phyloP scores from a whole-genome alignment of 2,888 invertebrate species.

The Synanthedon vespiformis region DNA sequence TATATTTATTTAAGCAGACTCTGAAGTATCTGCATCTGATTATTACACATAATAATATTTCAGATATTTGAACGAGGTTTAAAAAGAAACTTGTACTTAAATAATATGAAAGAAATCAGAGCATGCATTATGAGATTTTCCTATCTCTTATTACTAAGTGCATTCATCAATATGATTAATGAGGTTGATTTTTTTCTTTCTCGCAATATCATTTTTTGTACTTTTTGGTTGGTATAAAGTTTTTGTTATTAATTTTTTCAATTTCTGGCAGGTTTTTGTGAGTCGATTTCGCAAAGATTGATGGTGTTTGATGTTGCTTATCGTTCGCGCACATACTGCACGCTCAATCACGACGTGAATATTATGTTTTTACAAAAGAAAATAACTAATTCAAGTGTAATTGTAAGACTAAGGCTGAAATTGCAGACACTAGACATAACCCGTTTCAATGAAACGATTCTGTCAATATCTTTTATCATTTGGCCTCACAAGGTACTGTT shows the following conservation, averaged over 20 bases:
- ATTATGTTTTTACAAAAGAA: too few species aligned
- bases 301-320: constrained; percentile 15
- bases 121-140: constrained; percentile 17
- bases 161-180: constrained; percentile 62
- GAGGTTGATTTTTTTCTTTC: constrained; percentile 26
- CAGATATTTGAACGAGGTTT: constrained; percentile 27
- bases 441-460: constrained; percentile 10
- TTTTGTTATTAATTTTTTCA: constrained; percentile 25
- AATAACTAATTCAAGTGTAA: too few species aligned
- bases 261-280: constrained; percentile 27
- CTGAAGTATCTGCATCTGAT: background rate
- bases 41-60: constrained; percentile 24
- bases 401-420: too few species aligned
- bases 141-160: constrained; percentile 35
- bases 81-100: constrained; percentile 20
- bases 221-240: constrained; percentile 10
- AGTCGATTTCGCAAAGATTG: constrained; percentile 38
- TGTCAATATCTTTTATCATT: constrained; percentile 24
- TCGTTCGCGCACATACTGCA: background rate
- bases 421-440: too few species aligned
- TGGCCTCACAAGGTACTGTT: constrained; percentile 30
- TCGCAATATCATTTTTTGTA: constrained; percentile 31
- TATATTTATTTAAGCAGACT: background rate
- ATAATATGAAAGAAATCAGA: constrained; percentile 16
- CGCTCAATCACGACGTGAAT: too few species aligned